Conservation (phyloP, 2,113 vertebrate genomes). For the Carettochelys insculpta region DNA sequence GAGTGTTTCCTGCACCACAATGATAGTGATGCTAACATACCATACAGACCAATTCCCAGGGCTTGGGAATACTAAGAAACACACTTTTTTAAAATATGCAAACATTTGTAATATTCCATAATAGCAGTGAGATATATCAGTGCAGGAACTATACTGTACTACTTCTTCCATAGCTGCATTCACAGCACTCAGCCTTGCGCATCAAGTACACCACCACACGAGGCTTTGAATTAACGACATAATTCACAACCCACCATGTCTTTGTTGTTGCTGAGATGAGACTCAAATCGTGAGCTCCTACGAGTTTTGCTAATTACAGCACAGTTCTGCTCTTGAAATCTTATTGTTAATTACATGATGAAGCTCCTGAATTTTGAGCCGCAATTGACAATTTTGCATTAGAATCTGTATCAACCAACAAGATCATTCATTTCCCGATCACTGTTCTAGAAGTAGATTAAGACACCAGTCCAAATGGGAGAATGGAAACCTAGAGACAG, state of each 20-base stretch:
- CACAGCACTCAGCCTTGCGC: neutral
- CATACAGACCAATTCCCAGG: neutral
- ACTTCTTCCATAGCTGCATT: neutral
- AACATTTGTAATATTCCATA: neutral
- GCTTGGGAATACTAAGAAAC: neutral
- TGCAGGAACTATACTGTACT: neutral
- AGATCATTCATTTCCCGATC: neutral
- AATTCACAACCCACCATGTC: neutral
- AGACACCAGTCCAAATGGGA: neutral
- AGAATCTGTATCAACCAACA: constrained; percentile 17
- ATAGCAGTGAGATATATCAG: neutral
- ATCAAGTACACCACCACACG: neutral
- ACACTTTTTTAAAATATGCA: neutral
- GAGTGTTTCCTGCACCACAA: neutral
- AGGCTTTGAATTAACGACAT: neutral
- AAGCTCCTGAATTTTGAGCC: neutral
- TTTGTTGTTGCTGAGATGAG: neutral
- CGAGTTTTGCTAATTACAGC: neutral
- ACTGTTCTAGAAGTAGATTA: constrained; percentile 26
- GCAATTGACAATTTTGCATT: constrained; percentile 16
- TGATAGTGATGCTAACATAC: fast-evolving
- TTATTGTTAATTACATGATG: neutral
- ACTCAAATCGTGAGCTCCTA: neutral
- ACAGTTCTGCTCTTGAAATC: neutral
- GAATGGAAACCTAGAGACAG: neutral